Base-by-base conservation (phyloP, 2,888 invertebrate species). In the Bombylius major region DNA sequence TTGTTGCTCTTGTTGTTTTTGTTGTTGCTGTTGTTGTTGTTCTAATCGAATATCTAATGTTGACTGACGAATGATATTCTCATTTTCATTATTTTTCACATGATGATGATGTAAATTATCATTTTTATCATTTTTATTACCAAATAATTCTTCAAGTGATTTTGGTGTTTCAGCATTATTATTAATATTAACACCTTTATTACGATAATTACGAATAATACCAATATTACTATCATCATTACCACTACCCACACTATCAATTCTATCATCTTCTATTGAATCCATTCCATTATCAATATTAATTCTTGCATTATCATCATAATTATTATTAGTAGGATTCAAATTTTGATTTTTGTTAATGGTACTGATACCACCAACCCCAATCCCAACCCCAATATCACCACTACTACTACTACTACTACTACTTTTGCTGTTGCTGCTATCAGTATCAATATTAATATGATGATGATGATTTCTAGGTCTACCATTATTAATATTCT, bases 21-120 rank as follows among this genome's bases (percentile, higher is more conserved):
- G 23, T 23, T 23, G n/a, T n/a, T n/a, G n/a, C n/a, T n/a, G n/a
- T 68, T 70, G 67, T 56, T 72, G 69, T 57, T 70, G 70, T 45
- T 54, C 51, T 39, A 54, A 36, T 58, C 50, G 49, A 34, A 57
- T 57, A 48, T 55, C 54, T 12, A 54, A 33, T 44, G 51, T 39
- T 23, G 47, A 32, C 3, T 47, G 34, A n/a, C 36, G 45, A 23
- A 23, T 39, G 23, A 23, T 31, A 42, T 42, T 42, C 8, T 11
- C 11, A 42, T 42, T 42, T 5, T 11, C 11, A 42, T 42, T 36
- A 36, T 36, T 36, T 8, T 6, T 9, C 1, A 6, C 9, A 6
- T 8, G 36, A 36, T 36, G 36, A 23, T 23, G 23, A 23, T 23
- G 6, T 36, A 9, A 8, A 36, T 36, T 36, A 36, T 36, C 36